A percentile compares a stretch with the other conserved stretches of the same genome.
phyloP scores from a whole-genome alignment of 2,797 vertebrate species.

The Rhinatrema bivittatum region DNA sequence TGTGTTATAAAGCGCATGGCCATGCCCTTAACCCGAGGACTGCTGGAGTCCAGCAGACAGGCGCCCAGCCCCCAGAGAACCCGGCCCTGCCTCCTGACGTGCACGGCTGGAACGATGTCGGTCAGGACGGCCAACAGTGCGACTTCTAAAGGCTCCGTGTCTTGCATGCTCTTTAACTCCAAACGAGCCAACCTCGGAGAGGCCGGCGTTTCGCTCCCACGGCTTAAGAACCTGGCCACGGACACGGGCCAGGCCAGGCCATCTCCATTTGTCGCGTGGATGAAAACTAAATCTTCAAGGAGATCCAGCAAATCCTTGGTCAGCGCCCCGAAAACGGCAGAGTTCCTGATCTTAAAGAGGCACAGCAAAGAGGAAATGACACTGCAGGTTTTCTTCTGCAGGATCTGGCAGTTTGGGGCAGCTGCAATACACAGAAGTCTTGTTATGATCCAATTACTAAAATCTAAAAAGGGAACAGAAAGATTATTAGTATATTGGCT shows the following conservation, averaged over 20 bases:
- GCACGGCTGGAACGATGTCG: constrained; percentile 61
- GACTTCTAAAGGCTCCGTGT: constrained; percentile 67
- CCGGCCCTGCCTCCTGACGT: constrained; percentile 65
- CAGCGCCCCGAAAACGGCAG: constrained; percentile 68
- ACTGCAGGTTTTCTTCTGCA: constrained; percentile 72
- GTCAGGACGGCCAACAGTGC: constrained; percentile 63
- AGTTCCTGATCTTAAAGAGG: constrained; percentile 74
- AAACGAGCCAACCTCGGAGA: constrained; percentile 73
- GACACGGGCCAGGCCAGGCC: constrained; percentile 67
- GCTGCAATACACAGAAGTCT: constrained; percentile 84
- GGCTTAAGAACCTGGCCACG: constrained; percentile 59
- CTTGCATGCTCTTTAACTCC: constrained; percentile 56
- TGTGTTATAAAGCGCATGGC: constrained; percentile 65
- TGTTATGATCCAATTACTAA: constrained; percentile 85
- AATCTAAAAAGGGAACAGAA: constrained; percentile 67
- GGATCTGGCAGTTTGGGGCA: constrained; percentile 69
- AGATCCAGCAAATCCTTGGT: constrained; percentile 70
- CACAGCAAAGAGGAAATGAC: constrained; percentile 83
- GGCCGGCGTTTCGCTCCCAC: constrained; percentile 29
- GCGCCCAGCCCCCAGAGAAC: constrained; percentile 78
- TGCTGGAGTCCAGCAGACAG: constrained; percentile 65
- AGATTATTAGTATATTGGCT: neutral
- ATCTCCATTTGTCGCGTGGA: constrained; percentile 41
- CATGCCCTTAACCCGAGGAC: constrained; percentile 55
- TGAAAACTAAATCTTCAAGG: constrained; percentile 65